Evolutionary conservation across 2,797 vertebrate genomes (phyloP).

Genomic region (Pelobates cultripes): DNA sequence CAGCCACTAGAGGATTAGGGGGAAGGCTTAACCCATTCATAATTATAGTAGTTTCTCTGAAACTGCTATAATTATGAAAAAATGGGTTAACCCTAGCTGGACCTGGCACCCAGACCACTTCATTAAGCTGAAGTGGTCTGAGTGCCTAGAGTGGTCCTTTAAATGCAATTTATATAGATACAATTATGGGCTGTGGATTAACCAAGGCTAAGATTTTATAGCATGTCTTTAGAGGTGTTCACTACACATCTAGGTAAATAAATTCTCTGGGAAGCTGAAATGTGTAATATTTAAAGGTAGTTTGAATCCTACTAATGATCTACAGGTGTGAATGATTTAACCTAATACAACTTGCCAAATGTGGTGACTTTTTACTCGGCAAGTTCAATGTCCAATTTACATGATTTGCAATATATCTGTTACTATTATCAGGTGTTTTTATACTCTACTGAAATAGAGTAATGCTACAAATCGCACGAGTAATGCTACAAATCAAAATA

Average conservation of each 20-base stretch:
- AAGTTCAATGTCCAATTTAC: slow-evolving; percentile 43
- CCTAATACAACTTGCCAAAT: slow-evolving; percentile 9
- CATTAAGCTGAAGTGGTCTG: too few relatives aligned
- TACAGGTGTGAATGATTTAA: slow-evolving; percentile 42
- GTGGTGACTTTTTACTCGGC: slow-evolving; percentile 14
- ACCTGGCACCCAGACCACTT: too few relatives aligned
- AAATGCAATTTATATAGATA: too few relatives aligned
- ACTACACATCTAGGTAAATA: neutral
- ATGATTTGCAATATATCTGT: slow-evolving; percentile 41
- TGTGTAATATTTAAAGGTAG: slow-evolving; percentile 34
- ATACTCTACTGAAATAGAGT: slow-evolving; percentile 15
- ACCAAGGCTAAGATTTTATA: too few relatives aligned
- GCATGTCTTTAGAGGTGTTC: too few relatives aligned
- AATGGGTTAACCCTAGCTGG: too few relatives aligned
- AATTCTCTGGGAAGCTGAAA: slow-evolving; percentile 14
- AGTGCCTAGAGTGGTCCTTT: too few relatives aligned
- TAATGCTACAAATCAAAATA: slow-evolving; percentile 12
- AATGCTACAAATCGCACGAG: neutral
- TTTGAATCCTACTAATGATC: slow-evolving; percentile 36
- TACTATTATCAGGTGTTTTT: slow-evolving; percentile 41
- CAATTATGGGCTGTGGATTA: too few relatives aligned
- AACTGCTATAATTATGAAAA: too few relatives aligned
- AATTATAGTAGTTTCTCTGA: too few relatives aligned
- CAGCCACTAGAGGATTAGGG: too few relatives aligned
- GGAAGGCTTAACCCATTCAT: too few relatives aligned